A percentile compares a stretch with the other conserved stretches of the same genome.
phyloP scores from a whole-genome alignment of 1,140 invertebrate genomes.

The Mylabris phalerata region DNA sequence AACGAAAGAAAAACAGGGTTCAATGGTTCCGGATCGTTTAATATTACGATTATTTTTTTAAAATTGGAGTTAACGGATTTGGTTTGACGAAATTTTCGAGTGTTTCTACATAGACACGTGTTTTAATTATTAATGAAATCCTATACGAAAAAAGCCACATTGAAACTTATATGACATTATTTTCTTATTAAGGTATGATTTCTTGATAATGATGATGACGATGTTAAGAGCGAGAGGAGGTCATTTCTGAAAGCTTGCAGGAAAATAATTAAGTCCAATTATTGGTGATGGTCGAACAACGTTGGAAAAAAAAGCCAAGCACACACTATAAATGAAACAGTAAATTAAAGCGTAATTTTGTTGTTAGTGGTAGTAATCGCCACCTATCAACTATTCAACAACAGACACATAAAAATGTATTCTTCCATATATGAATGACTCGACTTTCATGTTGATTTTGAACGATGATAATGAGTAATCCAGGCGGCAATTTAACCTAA shows the following conservation, averaged over 20 bases:
- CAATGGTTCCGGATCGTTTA: too few relatives aligned
- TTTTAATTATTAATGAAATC: too few relatives aligned
- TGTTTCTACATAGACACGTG: too few relatives aligned
- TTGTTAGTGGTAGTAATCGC: slow-evolving; percentile 7
- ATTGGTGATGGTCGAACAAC: not conserved
- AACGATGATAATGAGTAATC: slow-evolving; percentile 19
- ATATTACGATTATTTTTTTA: too few relatives aligned
- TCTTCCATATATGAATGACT: slow-evolving; percentile 1
- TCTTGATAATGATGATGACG: not conserved
- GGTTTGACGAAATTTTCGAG: too few relatives aligned
- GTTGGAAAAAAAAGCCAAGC: not conserved
- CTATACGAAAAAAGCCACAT: not conserved
- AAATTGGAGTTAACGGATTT: too few relatives aligned
- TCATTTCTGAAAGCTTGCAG: too few relatives aligned
- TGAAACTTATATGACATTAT: slow-evolving; percentile 1
- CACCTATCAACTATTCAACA: slow-evolving; percentile 8
- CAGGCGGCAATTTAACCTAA: slow-evolving; percentile 13
- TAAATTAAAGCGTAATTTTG: slow-evolving; percentile 14
- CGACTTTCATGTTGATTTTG: slow-evolving; percentile 12
- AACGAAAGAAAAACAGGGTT: too few relatives aligned
- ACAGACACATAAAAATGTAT: too few relatives aligned
- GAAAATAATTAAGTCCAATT: slow-evolving; percentile 8
- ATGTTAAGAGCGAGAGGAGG: not conserved
- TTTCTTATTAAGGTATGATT: slow-evolving; percentile 1
- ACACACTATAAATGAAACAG: too few relatives aligned